phyloP scores from a whole-genome alignment of 2,797 vertebrate species.

The Oreochromis grahami region DNA sequence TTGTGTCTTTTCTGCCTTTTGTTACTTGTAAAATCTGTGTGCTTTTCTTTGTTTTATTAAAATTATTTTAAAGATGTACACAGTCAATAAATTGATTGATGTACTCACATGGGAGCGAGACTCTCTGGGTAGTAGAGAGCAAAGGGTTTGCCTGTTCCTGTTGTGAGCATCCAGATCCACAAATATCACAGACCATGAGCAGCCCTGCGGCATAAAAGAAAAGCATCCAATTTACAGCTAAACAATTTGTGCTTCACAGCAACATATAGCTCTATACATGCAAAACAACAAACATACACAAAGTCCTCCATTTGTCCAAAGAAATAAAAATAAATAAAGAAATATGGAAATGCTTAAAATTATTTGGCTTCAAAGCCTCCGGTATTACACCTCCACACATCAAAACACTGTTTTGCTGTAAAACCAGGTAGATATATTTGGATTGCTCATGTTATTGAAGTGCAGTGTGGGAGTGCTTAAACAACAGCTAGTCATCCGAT shows the following conservation, averaged over 20 bases:
- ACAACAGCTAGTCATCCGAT: constrained; percentile 35
- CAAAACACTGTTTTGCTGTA: constrained; percentile 6
- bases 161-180: constrained; percentile 98
- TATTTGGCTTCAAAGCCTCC: constrained; percentile 5
- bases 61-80: not conserved
- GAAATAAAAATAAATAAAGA: not conserved
- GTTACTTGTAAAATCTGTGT: not conserved
- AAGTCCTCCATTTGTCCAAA: not conserved
- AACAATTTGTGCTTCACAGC: not conserved
- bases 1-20: not conserved
- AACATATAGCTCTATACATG: not conserved
- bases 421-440: constrained; percentile 31
- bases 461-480: constrained; percentile 43
- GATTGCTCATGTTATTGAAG: constrained; percentile 38
- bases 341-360: not conserved
- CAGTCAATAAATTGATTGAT: not conserved
- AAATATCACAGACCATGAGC: constrained; percentile 99
- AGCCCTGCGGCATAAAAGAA: constrained; percentile 71
- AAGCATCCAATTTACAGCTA: not conserved
- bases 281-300: not conserved
- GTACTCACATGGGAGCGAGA: constrained; percentile 94
- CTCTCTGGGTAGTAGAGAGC: constrained; percentile 91
- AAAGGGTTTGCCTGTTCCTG: constrained; percentile 94
- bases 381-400: constrained; percentile 23
- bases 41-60: not conserved